Conservation (phyloP, 2,888 invertebrate genomes). For the Osedax frankpressi region DNA sequence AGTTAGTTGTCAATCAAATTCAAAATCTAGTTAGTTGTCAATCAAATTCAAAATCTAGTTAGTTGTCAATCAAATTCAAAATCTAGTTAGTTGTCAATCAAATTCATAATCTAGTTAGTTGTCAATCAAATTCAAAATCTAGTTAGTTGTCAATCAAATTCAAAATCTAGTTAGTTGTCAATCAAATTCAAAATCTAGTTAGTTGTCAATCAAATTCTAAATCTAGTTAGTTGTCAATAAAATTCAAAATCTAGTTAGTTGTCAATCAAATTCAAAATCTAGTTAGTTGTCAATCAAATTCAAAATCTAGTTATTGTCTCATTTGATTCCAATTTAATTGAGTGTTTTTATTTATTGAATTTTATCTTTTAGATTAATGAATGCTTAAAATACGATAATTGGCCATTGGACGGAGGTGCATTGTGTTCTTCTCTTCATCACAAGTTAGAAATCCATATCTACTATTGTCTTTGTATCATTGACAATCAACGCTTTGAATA, state of each 20-base stretch:
- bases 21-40: constrained; percentile 78
- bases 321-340: neutral
- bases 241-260: constrained; percentile 78
- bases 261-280: no score
- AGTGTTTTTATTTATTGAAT: neutral
- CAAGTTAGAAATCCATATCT: constrained; percentile 40
- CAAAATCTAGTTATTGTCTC: constrained; percentile 78
- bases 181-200: constrained; percentile 86
- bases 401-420: constrained; percentile 86
- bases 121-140: constrained; percentile 86
- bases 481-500: no score
- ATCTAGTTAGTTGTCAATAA: constrained; percentile 78
- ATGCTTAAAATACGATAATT: constrained; percentile 68
- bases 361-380: constrained; percentile 60
- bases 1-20: constrained; percentile 79
- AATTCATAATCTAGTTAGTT: no score
- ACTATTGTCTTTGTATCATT: neutral
- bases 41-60: no score
- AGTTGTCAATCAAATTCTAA: no score
- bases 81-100: constrained; percentile 73
- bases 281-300: constrained; percentile 79
- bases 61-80: constrained; percentile 81
- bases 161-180: constrained; percentile 71
- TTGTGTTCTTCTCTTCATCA: constrained; percentile 84
- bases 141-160: no score